Base-by-base conservation (phyloP, 2,797 vertebrate species). In the Sebastolobus altivelis region DNA sequence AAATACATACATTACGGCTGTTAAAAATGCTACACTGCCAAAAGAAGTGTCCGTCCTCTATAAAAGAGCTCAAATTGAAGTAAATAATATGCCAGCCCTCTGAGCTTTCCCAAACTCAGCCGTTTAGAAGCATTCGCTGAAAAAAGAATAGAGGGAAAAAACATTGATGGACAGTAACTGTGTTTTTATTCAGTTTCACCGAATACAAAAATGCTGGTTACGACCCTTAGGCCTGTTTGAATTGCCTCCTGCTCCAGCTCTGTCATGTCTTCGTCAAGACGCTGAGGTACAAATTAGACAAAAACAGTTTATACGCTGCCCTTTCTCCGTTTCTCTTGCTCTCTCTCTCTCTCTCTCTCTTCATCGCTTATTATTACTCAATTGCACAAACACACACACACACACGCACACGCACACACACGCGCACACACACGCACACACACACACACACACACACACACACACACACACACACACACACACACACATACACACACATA, bases 271-370 rank as follows among this genome's bases (percentile, higher is more conserved):
- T 67, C 27, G 67, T 88, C 76, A 75, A 79, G 62, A 70, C n/a
- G 4, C 70, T 8, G 67, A 79, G 66, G 55, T 71, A 80, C 71
- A 90, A 89, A 88, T 87, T 73, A 86, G 68, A 86, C 43, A 66
- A 58, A 65, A 73, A 67, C 77, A 60, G 55, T 76, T 78, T 63
- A 55, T 79, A 77, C 77, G 55, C 58, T 83, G 77, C 75, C 59
- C 55, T 75, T 74, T 81, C 65, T 63, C 58, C 12, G 7, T 14
- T 27, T 73, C 40, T 78, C 55, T 10, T 54, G 46, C 4, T 0
- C 13, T 56, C 79, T 43, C 55, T 37, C 35, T 38, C 38, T 22
- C 33, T 33, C 35, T 38, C 38, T 22, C 33, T 33, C 18, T 74
- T 60, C 56, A 25, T 80, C 1, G 2, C 75, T 77, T 72, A 62